Percentiles rank a stretch among this genome's conserved stretches.
Conservation (phyloP, 2,888 invertebrate genomes). For the Trissolcus japonicus region DNA sequence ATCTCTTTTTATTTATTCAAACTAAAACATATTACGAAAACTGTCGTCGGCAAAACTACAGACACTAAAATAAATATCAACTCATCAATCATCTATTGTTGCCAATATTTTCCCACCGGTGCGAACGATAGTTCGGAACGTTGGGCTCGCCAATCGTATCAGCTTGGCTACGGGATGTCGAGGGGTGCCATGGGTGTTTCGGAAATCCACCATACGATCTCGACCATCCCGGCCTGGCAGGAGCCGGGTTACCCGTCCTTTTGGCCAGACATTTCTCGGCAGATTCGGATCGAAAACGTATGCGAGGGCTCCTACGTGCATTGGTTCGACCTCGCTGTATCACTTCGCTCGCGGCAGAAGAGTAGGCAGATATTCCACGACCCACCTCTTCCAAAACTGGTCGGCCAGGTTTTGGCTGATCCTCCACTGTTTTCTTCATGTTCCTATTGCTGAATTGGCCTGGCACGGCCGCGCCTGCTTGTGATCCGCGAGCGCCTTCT, state of each 20-base stretch:
- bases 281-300: slow-evolving; percentile 13
- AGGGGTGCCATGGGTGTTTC: not conserved
- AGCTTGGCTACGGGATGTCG: not conserved
- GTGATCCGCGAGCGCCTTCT: too few species aligned
- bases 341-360: slow-evolving; percentile 50
- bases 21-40: too few species aligned
- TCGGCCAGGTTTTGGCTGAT: slow-evolving; percentile 37
- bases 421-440: slow-evolving; percentile 49
- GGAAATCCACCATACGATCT: slow-evolving; percentile 4
- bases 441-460: too few species aligned
- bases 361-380: slow-evolving; percentile 64
- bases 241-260: slow-evolving; percentile 1
- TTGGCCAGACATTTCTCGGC: slow-evolving; percentile 35
- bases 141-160: not conserved
- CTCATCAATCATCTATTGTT: not conserved
- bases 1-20: too few species aligned
- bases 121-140: not conserved
- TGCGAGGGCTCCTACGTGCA: slow-evolving; percentile 23
- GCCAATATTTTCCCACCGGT: slow-evolving; percentile 6
- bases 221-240: slow-evolving; percentile 17
- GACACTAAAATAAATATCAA: too few species aligned
- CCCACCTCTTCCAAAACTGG: slow-evolving; percentile 62
- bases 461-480: too few species aligned
- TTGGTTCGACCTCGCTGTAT: not conserved
- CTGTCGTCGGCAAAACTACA: too few species aligned